phyloP scores from a whole-genome alignment of 2,797 vertebrate genomes.

The Tarsius wallacei region DNA sequence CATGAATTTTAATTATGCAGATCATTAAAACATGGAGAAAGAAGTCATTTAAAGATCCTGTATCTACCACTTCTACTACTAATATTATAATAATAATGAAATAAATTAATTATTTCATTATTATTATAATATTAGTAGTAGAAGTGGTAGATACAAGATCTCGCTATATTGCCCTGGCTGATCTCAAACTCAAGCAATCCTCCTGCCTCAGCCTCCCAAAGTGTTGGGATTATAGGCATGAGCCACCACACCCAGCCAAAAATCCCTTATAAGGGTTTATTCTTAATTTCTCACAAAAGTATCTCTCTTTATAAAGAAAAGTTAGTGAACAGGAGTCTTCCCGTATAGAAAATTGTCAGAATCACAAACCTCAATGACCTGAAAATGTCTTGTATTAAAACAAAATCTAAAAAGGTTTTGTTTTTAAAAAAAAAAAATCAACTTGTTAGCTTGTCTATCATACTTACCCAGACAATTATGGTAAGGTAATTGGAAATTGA shows the following conservation, averaged over 20 bases:
- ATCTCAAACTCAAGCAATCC: too few relatives aligned
- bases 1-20: constrained; percentile 69
- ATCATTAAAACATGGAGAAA: constrained; percentile 58
- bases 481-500: constrained; percentile 41
- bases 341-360: constrained; percentile 35
- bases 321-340: background rate
- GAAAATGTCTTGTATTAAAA: constrained; percentile 59
- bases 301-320: constrained; percentile 57
- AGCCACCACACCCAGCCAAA: too few relatives aligned
- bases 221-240: too few relatives aligned
- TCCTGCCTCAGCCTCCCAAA: too few relatives aligned
- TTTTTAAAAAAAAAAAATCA: background rate
- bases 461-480: background rate
- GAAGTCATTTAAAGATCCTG: constrained; percentile 19
- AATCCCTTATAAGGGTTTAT: background rate
- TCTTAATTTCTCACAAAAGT: constrained; percentile 59
- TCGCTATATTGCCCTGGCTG: too few relatives aligned
- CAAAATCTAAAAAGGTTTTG: background rate
- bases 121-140: too few relatives aligned
- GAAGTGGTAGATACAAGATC: too few relatives aligned
- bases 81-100: too few relatives aligned
- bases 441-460: constrained; percentile 1
- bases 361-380: background rate
- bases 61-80: too few relatives aligned
- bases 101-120: too few relatives aligned